Evolutionary conservation across 2,113 vertebrate species (phyloP).

Genomic region (Antigone vipio): DNA sequence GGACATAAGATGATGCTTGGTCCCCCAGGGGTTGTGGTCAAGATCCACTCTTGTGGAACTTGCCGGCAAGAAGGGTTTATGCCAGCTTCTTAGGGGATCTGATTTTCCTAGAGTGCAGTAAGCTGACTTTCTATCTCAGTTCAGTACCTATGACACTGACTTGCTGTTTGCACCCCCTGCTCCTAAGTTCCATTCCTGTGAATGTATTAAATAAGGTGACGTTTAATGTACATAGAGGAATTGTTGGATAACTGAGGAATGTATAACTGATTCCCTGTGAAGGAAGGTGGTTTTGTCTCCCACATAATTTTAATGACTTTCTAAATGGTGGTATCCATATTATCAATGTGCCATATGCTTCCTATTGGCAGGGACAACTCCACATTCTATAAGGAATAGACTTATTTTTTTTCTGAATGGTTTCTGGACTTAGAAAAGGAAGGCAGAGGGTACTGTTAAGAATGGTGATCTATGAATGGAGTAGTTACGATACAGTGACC

Average conservation of each 20-base stretch:
- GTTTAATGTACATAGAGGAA: not conserved
- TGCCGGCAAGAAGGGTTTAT: not conserved
- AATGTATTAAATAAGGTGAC: not conserved
- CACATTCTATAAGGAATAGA: not conserved
- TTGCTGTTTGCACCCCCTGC: not conserved
- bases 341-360: not conserved
- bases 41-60: not conserved
- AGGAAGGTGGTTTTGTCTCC: not conserved
- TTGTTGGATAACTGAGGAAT: not conserved
- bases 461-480: not conserved
- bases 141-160: not conserved
- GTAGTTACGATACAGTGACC: not conserved
- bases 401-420: not conserved
- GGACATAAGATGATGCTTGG: not conserved
- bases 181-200: not conserved
- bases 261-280: not conserved
- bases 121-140: not conserved
- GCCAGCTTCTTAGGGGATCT: not conserved
- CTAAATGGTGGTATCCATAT: not conserved
- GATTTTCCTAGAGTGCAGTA: not conserved
- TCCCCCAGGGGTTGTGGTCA: not conserved
- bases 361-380: not conserved
- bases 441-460: not conserved
- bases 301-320: not conserved
- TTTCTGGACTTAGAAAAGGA: not conserved